Conservation (phyloP, 1,140 invertebrate genomes). For the Brachionus rotundiformis region DNA sequence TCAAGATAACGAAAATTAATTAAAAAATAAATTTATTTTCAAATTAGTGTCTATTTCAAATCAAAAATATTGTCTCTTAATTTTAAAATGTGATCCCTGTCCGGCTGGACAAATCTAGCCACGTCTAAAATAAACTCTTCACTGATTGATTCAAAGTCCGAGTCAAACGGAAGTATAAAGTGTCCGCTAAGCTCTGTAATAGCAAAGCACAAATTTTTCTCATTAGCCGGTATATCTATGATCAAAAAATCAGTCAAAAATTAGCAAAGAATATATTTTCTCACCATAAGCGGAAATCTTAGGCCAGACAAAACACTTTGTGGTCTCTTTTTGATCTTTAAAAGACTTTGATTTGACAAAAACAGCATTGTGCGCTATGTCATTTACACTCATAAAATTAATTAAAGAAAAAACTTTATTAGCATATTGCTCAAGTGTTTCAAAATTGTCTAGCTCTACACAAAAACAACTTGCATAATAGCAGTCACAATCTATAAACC, state of each 20-base stretch:
- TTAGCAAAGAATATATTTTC: neutral
- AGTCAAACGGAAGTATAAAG: conserved; percentile 7
- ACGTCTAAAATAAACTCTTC: neutral
- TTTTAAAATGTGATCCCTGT: neutral
- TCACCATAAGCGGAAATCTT: neutral
- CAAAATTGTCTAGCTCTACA: neutral
- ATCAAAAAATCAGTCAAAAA: neutral
- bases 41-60: neutral
- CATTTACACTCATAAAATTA: neutral
- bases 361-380: conserved; percentile 33
- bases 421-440: neutral
- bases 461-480: conserved; percentile 20
- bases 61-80: neutral
- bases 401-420: neutral
- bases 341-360: conserved; percentile 26
- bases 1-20: neutral
- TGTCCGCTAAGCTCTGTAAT: conserved; percentile 18
- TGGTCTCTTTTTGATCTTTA: neutral
- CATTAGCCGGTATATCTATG: neutral
- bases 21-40: neutral
- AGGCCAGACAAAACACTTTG: conserved; percentile 6
- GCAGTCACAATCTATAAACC: neutral
- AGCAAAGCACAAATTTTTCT: conserved; percentile 39
- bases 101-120: neutral
- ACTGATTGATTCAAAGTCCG: neutral